Conservation (phyloP, 1,140 invertebrate species). For the Hesperophylax magnus region DNA sequence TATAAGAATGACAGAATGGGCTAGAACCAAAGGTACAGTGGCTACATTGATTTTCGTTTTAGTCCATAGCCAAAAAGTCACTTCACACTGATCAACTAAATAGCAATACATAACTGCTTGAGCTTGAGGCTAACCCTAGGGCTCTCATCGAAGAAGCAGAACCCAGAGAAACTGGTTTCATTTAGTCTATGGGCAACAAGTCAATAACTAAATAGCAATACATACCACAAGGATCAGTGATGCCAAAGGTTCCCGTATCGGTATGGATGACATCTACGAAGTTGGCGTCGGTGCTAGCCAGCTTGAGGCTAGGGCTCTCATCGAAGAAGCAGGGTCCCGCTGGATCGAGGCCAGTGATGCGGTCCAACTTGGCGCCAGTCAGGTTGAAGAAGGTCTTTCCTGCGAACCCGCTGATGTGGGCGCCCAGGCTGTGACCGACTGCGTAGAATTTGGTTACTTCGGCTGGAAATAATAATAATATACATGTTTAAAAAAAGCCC, state of each 20-base stretch:
- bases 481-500: too few species aligned
- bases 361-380: slow-evolving; percentile 68
- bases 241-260: slow-evolving; percentile 72
- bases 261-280: slow-evolving; percentile 85
- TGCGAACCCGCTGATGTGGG: slow-evolving; percentile 84
- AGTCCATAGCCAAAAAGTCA: too few species aligned
- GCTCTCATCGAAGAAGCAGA: too few species aligned
- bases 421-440: slow-evolving; percentile 88
- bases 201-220: slow-evolving; percentile 63
- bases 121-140: too few species aligned
- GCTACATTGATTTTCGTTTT: too few species aligned
- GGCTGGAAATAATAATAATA: not conserved
- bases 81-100: too few species aligned
- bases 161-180: too few species aligned
- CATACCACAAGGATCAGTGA: slow-evolving; percentile 55
- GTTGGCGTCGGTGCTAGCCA: slow-evolving; percentile 76
- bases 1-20: too few species aligned
- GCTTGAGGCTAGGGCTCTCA: slow-evolving; percentile 68
- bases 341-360: slow-evolving; percentile 81
- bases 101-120: too few species aligned
- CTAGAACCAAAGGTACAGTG: too few species aligned
- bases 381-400: slow-evolving; percentile 71
- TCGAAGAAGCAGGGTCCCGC: slow-evolving; percentile 78
- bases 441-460: not conserved
- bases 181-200: too few species aligned